Evolutionary conservation across 2,888 invertebrate species (phyloP), one percentile per base, ranked within the genome.

Genomic region (Monoplex corrugatus): DNA sequence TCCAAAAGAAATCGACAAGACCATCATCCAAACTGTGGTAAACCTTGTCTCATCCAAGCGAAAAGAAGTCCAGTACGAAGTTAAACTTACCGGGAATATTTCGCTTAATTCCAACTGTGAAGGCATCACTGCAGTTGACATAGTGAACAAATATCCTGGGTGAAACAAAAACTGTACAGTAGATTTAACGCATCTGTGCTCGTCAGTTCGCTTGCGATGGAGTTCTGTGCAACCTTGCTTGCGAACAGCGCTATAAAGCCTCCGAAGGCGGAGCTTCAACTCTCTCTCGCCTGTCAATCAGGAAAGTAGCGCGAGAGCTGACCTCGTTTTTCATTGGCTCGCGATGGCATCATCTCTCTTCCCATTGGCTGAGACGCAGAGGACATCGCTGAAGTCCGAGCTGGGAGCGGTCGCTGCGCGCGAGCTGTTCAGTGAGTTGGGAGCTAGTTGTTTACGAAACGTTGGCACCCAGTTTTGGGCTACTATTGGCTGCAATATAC

Each of bases 321-420:
- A 75, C 84, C 89, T 87, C 72, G 38, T 57, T 43, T 90, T 50
- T 87, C 85, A 91, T 91, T 91, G 91, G 91, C 44, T 84, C 63
- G 40, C 57, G 45, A 82, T 82, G 84, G 63, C 72, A 75, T 88
- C 63, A 84, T 72, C 84, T 88, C 35, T 68, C 44, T 35, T 8
- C 40, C 35, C n/a, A 80, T 86, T 86, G 86, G 85, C 35, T 50
- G 63, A 57, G 23, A 32, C 40, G 6, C 40, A 57, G 85, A 78
- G 86, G 43, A 88, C 68, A 45, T 35, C 44, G 57, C 38, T 23
- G 19, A 38, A 28, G 68, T 68, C 68, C 68, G 68, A 8, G 43
- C 68, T 28, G 50, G 68, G 86, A 68, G 68, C 40, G 68, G 86
- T 40, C 16, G 68, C 13, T 35, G 38, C 40, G 45, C 86, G 86